A percentile compares a stretch with the other conserved stretches of the same genome.
phyloP scores from a whole-genome alignment of 2,888 invertebrate species.

The Dendrolimus houi region DNA sequence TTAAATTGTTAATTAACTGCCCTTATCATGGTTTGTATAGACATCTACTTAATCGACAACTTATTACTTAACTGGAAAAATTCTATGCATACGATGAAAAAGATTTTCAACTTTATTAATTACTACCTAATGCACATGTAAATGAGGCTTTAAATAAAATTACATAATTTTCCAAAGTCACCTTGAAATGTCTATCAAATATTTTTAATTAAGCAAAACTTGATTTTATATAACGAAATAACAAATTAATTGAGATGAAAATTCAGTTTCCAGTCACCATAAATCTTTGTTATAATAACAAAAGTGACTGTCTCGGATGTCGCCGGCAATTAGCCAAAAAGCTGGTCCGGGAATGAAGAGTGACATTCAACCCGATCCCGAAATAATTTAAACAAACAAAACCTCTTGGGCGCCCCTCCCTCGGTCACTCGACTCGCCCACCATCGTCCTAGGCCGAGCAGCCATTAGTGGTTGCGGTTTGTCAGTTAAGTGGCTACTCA shows the following conservation, averaged over 20 bases:
- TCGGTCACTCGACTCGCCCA: conserved; percentile 1
- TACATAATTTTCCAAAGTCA: too few species aligned
- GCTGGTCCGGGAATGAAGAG: conserved; percentile 33
- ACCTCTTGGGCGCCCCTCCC: conserved; percentile 23
- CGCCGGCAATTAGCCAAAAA: conserved; percentile 31
- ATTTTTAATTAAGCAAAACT: background rate
- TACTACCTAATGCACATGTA: too few species aligned
- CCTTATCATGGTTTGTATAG: too few species aligned
- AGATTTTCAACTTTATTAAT: too few species aligned
- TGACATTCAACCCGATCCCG: conserved; percentile 26
- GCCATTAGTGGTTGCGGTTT: too few species aligned
- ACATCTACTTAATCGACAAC: too few species aligned
- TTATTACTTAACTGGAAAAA: too few species aligned
- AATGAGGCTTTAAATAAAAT: too few species aligned
- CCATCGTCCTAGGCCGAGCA: background rate
- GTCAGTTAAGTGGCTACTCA: too few species aligned
- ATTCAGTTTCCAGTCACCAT: background rate
- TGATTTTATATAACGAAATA: background rate
- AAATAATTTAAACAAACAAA: conserved; percentile 39
- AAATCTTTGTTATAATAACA: conserved; percentile 1
- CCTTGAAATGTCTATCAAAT: too few species aligned
- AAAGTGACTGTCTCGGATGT: conserved; percentile 12
- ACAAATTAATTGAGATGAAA: background rate
- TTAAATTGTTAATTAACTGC: too few species aligned
- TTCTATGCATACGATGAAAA: too few species aligned